Evolutionary conservation across 2,113 vertebrate species (phyloP).

Genomic region (Chionis minor): DNA sequence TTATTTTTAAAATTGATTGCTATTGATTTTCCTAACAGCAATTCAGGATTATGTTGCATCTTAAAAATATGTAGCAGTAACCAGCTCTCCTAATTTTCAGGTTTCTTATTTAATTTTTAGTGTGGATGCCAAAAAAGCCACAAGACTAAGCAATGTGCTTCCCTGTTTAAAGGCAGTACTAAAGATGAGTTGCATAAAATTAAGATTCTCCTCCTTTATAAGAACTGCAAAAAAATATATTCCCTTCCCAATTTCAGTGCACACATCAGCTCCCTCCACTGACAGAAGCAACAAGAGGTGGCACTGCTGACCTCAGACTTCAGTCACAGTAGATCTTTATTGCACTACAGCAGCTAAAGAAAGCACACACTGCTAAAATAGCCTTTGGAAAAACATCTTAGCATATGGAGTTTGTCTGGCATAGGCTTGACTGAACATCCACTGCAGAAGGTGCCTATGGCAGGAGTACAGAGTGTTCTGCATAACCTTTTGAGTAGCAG

Average conservation of each 20-base stretch:
- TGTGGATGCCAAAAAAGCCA: accelerated
- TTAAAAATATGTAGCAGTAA: neutral
- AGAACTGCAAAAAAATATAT: neutral
- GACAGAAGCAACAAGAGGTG: neutral
- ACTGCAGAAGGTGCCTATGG: neutral
- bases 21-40: neutral
- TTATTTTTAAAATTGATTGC: slow-evolving; percentile 37
- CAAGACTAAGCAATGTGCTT: neutral
- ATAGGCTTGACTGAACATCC: neutral
- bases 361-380: neutral
- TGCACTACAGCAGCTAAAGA: neutral
- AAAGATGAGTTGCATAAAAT: neutral
- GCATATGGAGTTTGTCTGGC: neutral
- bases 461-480: neutral
- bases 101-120: neutral
- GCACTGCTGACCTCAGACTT: neutral
- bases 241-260: neutral
- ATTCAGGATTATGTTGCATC: neutral
- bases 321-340: neutral
- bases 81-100: neutral
- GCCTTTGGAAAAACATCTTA: neutral
- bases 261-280: neutral
- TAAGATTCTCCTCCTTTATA: neutral
- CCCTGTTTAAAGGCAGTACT: neutral
- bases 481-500: neutral